Evolutionary conservation across 2,797 vertebrate species (phyloP).

Genomic region (Cyprinodon diabolis): DNA sequence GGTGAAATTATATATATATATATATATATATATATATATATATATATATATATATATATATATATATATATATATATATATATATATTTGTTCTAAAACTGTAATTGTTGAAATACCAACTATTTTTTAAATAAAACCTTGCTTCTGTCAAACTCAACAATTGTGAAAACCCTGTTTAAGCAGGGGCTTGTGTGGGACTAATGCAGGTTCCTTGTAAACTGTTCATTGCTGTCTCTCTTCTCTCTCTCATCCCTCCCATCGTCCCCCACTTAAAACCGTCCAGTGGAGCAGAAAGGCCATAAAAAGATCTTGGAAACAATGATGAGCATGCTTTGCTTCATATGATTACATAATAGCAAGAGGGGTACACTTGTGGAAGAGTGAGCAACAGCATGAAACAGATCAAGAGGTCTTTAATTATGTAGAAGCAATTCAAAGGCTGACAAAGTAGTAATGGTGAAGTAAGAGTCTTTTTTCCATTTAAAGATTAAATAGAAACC

Average conservation of each 20-base stretch:
- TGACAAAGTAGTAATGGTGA: background rate
- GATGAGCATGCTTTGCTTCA: slow-evolving; percentile 1
- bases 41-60: too few species aligned
- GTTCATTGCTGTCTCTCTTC: background rate
- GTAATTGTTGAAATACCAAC: background rate
- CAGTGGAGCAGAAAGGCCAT: slow-evolving; percentile 45
- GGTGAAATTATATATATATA: background rate
- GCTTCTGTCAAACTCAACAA: background rate
- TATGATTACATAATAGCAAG: slow-evolving; percentile 16
- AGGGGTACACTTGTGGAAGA: slow-evolving; percentile 10
- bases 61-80: background rate
- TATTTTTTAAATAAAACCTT: background rate
- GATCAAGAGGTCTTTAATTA: background rate
- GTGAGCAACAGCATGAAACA: background rate
- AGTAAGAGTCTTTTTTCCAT: background rate
- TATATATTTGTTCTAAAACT: background rate
- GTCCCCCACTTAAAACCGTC: slow-evolving; percentile 26
- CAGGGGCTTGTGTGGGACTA: slow-evolving; percentile 14
- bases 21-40: too few species aligned
- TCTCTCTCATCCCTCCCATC: background rate
- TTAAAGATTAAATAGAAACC: background rate
- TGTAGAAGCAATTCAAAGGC: background rate
- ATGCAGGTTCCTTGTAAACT: background rate
- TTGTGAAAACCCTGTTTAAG: background rate
- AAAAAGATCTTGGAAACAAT: slow-evolving; percentile 28